Percentiles rank a stretch among this genome's conserved stretches.
These are phyloP conservation scores for Periplaneta americana DNA, from an alignment of 1,140 invertebrate species.

Conservation along the genomic window DNA sequence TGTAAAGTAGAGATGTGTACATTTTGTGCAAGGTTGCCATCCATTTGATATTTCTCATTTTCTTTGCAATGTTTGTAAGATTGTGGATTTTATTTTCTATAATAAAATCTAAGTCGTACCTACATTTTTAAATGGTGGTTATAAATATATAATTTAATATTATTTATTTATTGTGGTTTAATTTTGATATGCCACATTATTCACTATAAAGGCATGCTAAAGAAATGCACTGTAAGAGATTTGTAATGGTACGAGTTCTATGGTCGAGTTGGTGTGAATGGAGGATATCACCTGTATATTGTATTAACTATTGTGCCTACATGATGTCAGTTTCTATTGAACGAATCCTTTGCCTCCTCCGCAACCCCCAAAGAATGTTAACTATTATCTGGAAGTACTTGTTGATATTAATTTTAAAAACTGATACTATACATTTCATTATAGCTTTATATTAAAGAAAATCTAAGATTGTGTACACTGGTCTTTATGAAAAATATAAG, in stretches of 20 bases:
- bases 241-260: neutral
- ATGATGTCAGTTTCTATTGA: neutral
- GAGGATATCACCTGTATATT: neutral
- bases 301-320: neutral
- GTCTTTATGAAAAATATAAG: neutral
- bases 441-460: neutral
- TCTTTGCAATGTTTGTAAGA: neutral
- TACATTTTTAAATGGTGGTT: neutral
- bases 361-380: neutral
- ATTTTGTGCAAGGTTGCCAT: neutral
- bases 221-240: neutral
- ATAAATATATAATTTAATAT: neutral
- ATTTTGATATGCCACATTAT: neutral
- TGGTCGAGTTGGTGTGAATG: neutral
- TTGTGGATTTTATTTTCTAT: neutral
- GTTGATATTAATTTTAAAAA: neutral
- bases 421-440: neutral
- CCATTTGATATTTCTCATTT: neutral
- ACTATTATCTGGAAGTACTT: neutral
- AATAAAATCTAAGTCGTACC: neutral
- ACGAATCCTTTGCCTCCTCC: neutral
- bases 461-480: too few species aligned
- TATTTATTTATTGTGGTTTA: neutral
- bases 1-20: neutral
- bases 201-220: neutral